phyloP scores from a whole-genome alignment of 2,888 invertebrate genomes.

The Zootermopsis nevadensis region DNA sequence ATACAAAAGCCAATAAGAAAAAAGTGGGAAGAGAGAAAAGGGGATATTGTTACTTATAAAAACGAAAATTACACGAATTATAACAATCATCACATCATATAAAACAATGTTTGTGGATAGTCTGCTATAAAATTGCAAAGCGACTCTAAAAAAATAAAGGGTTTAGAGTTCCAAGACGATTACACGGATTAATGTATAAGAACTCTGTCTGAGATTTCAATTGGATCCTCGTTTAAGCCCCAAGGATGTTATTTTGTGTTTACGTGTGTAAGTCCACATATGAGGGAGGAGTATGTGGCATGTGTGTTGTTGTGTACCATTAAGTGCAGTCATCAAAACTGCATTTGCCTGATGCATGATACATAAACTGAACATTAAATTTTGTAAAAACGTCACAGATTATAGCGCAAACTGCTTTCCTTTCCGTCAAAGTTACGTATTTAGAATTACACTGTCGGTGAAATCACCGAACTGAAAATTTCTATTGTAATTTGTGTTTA shows the following conservation, averaged over 20 bases:
- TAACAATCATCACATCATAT: constrained; percentile 37
- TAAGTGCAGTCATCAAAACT: too few relatives aligned
- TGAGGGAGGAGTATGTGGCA: neutral
- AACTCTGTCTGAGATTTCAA: constrained; percentile 30
- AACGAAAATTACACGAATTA: constrained; percentile 28
- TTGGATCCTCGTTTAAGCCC: constrained; percentile 1
- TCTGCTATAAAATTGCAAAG: constrained; percentile 27
- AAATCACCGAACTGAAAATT: too few relatives aligned
- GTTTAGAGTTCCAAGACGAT: neutral
- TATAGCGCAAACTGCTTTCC: too few relatives aligned
- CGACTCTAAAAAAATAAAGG: constrained; percentile 2
- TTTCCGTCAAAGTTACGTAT: too few relatives aligned
- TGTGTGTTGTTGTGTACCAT: neutral
- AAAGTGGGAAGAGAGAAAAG: neutral
- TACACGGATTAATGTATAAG: constrained; percentile 35
- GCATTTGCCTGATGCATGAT: too few relatives aligned
- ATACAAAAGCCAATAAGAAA: neutral
- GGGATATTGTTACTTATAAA: constrained; percentile 40
- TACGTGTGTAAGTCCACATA: neutral
- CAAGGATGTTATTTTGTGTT: constrained; percentile 8
- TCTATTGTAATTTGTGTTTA: too few relatives aligned
- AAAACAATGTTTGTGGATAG: constrained; percentile 40
- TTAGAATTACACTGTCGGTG: too few relatives aligned
- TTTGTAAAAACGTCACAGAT: too few relatives aligned
- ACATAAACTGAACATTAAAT: too few relatives aligned